These are phyloP conservation scores for Enoplosus armatus DNA, from an alignment of 2,797 vertebrate genomes.

Conservation along the genomic window DNA sequence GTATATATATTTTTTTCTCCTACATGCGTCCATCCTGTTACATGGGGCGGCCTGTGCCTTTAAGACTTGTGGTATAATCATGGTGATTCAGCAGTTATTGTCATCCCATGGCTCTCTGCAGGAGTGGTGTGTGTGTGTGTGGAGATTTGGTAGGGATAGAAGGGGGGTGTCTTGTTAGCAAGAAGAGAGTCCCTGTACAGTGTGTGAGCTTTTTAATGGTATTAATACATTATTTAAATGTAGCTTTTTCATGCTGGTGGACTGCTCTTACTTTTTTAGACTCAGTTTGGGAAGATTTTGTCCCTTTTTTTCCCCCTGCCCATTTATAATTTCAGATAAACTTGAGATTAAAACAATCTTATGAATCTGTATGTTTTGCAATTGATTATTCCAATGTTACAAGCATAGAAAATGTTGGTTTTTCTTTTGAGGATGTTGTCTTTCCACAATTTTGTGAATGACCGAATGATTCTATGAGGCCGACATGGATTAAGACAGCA, in stretches of 20 bases:
- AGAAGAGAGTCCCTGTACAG: neutral
- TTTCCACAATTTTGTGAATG: conserved; percentile 27
- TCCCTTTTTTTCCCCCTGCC: neutral
- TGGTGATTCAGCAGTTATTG: conserved; percentile 83
- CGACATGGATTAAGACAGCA: conserved; percentile 50
- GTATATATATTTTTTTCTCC: too few species aligned
- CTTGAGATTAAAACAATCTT: neutral
- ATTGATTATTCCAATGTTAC: neutral
- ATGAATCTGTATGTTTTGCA: neutral
- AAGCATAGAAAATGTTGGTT: neutral
- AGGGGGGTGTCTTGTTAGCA: conserved; percentile 14
- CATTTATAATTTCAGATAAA: neutral
- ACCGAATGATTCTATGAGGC: conserved; percentile 21
- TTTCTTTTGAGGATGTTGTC: neutral
- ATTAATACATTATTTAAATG: neutral
- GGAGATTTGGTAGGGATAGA: conserved; percentile 4
- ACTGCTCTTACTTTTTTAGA: neutral
- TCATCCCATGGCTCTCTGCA: conserved; percentile 25
- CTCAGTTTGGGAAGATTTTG: neutral
- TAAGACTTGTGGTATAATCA: conserved; percentile 73
- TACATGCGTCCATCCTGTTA: fast-evolving
- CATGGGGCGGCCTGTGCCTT: conserved; percentile 62
- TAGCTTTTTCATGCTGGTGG: neutral
- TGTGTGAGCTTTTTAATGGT: neutral
- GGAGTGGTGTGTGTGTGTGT: neutral